Base-by-base conservation (phyloP, 2,888 invertebrate genomes). In the Mythimna loreyi region DNA sequence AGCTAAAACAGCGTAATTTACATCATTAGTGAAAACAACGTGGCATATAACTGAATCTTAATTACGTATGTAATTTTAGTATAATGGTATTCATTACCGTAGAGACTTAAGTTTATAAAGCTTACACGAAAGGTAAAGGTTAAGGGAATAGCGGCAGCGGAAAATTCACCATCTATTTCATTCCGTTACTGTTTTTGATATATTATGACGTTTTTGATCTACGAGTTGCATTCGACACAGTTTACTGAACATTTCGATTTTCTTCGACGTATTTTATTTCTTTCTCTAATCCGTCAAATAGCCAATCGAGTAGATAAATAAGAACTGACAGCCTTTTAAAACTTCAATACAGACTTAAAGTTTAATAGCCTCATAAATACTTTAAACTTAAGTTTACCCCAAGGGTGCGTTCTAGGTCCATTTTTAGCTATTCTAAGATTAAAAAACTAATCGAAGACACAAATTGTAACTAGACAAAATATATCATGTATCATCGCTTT, bases 11-110 rank as follows among this genome's bases (percentile, higher is more conserved):
- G 58, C 36, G 56, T 56, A 59, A 69, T 72, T 67, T 59, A 61
- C 61, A 59, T 69, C 62, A 77, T 67, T 67, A 70, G 65, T 53
- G 67, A 67, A 70, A 70, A 65, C 56, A 65, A 28, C 47, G 68
- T 65, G 61, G 72, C 59, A 60, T 70, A 60, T 57, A 67, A 61
- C 69, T 73, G 61, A 77, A 67, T 80, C 67, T 73, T 80, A 80
- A 80, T 73, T 63, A 73, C 62, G 67, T 63, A 50, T 55, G 59
- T 80, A 62, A 80, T 67, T 67, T 79, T 68, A 64, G 66, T 67
- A 45, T 50, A 55, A 70, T 62, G 67, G 52, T 63, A 67, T 78
- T 78, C 66, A 74, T 78, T 62, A 73, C 52, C 62, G 55, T 67
- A 60, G 55, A 56, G 65, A 68, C 55, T 66, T 43, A 63, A 68